phyloP scores from a whole-genome alignment of 2,113 vertebrate species.

The Colistium nudipinnis region DNA sequence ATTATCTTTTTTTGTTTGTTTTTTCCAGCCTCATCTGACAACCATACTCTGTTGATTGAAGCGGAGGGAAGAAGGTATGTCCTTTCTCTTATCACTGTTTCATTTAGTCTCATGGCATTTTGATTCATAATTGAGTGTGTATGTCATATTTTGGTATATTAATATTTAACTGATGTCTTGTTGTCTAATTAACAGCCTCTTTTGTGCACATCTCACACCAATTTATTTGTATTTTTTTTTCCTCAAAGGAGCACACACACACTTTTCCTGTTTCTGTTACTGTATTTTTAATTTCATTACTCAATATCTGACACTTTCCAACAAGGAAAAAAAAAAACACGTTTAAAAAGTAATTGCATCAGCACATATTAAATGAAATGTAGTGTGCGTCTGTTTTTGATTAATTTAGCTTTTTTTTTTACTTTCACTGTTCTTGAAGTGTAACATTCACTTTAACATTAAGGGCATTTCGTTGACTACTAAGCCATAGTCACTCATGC shows the following conservation, averaged over 20 bases:
- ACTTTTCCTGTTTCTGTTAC: neutral
- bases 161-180: neutral
- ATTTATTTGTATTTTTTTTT: neutral
- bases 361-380: neutral
- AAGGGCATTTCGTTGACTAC: neutral
- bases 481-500: neutral
- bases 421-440: neutral
- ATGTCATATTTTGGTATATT: neutral
- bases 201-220: neutral
- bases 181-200: constrained; percentile 3
- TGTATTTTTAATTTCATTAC: neutral
- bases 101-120: neutral
- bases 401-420: neutral
- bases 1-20: constrained; percentile 32
- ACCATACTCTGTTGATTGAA: constrained; percentile 41
- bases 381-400: neutral
- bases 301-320: neutral
- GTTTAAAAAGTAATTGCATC: neutral
- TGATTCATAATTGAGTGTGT: neutral
- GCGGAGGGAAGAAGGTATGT: constrained; percentile 60
- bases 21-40: constrained; percentile 42
- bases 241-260: neutral
- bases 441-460: neutral
- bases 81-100: neutral
- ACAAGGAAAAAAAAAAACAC: neutral